Evolutionary conservation across 2,113 vertebrate genomes (phyloP).

Genomic region (Macroglossus sobrinus): DNA sequence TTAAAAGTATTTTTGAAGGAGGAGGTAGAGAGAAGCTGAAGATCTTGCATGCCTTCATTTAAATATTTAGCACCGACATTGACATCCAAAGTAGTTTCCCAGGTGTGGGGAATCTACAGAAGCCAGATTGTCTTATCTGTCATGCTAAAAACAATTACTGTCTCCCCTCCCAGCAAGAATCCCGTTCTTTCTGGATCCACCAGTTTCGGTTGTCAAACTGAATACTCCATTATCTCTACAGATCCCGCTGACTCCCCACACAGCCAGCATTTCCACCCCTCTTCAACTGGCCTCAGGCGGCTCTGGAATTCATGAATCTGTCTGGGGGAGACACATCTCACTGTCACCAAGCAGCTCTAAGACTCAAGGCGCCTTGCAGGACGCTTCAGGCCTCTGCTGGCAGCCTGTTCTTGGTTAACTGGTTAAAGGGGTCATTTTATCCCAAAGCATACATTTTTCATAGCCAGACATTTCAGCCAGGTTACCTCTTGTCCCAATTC

Average conservation of each 20-base stretch:
- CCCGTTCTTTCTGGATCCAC: slow-evolving; percentile 70
- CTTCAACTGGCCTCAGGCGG: slow-evolving; percentile 44
- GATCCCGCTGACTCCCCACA: slow-evolving; percentile 72
- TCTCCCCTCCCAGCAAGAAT: slow-evolving; percentile 74
- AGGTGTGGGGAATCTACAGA: slow-evolving; percentile 51
- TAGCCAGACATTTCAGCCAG: not conserved
- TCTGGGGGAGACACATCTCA: slow-evolving; percentile 53
- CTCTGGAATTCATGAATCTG: slow-evolving; percentile 21
- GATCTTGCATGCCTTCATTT: slow-evolving; percentile 60
- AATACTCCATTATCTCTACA: slow-evolving; percentile 75
- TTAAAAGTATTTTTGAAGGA: slow-evolving; percentile 44
- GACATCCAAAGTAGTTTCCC: slow-evolving; percentile 73
- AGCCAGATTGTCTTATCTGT: slow-evolving; percentile 78
- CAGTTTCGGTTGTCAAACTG: slow-evolving; percentile 72
- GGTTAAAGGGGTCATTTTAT: not conserved
- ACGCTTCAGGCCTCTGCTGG: not conserved
- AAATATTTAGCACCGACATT: slow-evolving; percentile 59
- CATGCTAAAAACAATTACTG: slow-evolving; percentile 81
- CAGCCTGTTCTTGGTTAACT: not conserved
- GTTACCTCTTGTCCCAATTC: not conserved
- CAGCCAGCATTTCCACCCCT: not conserved
- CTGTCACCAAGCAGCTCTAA: not conserved
- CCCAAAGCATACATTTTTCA: not conserved
- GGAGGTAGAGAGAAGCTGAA: slow-evolving; percentile 11
- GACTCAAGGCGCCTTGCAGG: rapidly evolving